Base-by-base conservation (phyloP, 2,888 invertebrate genomes). In the Netelia fuscicornis region DNA sequence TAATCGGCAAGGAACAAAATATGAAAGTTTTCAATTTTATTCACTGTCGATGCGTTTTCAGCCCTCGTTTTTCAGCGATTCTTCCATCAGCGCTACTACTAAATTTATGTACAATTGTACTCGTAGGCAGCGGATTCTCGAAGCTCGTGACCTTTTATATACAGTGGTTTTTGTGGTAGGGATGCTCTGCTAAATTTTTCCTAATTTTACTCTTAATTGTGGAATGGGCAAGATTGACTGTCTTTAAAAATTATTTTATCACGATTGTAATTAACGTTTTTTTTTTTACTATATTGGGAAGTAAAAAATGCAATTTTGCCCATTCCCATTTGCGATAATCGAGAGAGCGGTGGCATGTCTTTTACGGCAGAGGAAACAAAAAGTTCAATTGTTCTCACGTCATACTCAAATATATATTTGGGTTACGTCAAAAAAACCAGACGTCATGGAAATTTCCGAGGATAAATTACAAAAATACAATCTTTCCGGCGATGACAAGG, bases 141-240 rank as follows among this genome's bases (percentile, higher is more conserved):
- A 88, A 88, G 87, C 87, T 83, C 72, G 87, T 87, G 87, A 83
- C 44, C 13, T 20, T 85, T 83, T 87, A 87, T 86, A 85, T 87
- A 88, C 87, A 86, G 86, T 87, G 87, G 77, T 77, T 52, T 44
- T 37, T 20, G 70, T 71, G 71, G 68, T 56, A 60, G 70, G 81
- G 78, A 76, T 78, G 86, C 82, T 65, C 20, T 68, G 20, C 87
- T 86, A 80, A 82, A 20, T 67, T 75, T 84, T 23, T 76, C 54
- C 80, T 81, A 76, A 84, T 67, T 70, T 75, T 42, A 70, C 17
- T 9, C 3, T 60, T 30, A 30, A 30, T 30, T 20, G 20, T 58
- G 58, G 62, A 79, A 79, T 52, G 52, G 79, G 64, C 62, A 79
- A 52, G 2, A 52, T 52, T 52, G 30, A 30, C 30, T 3, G 30